Evolutionary conservation across 1,140 invertebrate genomes (phyloP).

Genomic region (Solen grandis): DNA sequence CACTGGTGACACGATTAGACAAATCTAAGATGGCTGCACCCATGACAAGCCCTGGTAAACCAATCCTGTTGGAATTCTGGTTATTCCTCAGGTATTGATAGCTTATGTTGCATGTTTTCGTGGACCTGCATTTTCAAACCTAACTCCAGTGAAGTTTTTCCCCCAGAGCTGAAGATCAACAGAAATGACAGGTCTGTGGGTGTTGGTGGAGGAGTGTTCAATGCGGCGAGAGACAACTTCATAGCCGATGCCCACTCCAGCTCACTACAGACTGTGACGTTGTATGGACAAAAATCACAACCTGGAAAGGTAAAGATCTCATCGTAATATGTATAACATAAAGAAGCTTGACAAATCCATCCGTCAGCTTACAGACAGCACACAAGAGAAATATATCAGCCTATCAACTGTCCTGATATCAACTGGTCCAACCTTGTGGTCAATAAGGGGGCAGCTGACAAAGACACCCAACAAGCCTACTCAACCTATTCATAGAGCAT

Average conservation of each 20-base stretch:
- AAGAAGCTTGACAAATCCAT: conserved; percentile 24
- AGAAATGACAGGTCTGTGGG: conserved; percentile 20
- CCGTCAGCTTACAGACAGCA: background rate
- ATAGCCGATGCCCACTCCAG: conserved; percentile 12
- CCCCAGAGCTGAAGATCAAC: conserved; percentile 13
- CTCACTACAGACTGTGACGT: conserved; percentile 38
- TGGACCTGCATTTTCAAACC: no score
- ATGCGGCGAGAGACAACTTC: background rate
- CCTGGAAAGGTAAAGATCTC: no score
- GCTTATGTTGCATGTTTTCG: no score
- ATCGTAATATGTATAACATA: conserved; percentile 9
- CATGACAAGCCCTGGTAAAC: no score
- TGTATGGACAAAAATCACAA: conserved; percentile 27
- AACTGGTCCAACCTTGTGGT: conserved; percentile 13
- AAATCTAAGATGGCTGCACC: no score
- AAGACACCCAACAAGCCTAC: conserved; percentile 41
- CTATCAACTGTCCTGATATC: conserved; percentile 41
- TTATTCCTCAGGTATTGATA: no score
- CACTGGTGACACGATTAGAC: no score
- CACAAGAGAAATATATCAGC: conserved; percentile 32
- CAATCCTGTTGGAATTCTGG: no score
- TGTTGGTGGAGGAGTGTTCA: conserved; percentile 27
- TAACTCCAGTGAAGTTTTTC: conserved; percentile 35
- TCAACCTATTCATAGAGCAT: conserved; percentile 28
- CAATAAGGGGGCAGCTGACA: conserved; percentile 19